phyloP scores from a whole-genome alignment of 2,797 vertebrate genomes.

The Lycodopsis pacificus region DNA sequence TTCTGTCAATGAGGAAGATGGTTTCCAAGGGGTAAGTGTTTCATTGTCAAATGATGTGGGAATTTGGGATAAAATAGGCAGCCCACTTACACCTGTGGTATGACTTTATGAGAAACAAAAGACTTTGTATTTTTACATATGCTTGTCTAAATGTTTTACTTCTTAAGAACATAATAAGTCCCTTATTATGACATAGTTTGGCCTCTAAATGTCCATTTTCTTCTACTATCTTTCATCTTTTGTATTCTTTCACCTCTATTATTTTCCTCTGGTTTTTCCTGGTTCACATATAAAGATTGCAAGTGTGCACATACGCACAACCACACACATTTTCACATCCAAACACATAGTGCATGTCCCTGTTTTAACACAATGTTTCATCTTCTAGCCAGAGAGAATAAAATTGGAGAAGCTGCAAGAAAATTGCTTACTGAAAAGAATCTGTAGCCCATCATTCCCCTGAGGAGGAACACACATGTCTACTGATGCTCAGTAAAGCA shows the following conservation, averaged over 20 bases:
- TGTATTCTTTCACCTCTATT: neutral
- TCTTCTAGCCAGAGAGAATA: slow-evolving; percentile 11
- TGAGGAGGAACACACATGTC: slow-evolving; percentile 10
- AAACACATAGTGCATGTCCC: slow-evolving; percentile 1
- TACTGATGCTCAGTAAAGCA: slow-evolving; percentile 32
- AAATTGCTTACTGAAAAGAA: slow-evolving; percentile 23
- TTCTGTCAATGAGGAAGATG: neutral
- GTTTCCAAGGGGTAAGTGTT: neutral
- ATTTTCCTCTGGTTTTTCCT: neutral
- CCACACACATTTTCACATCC: neutral
- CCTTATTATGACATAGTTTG: neutral
- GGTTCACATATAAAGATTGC: neutral
- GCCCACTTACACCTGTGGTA: neutral
- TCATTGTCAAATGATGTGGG: neutral
- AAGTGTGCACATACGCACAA: slow-evolving; percentile 7
- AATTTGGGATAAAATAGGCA: neutral
- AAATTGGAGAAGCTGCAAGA: slow-evolving; percentile 9
- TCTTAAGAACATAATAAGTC: neutral
- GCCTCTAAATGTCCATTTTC: neutral
- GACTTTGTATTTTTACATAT: neutral
- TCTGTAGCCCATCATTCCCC: slow-evolving; percentile 4
- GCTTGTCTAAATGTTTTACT: neutral
- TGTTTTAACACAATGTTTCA: slow-evolving; percentile 9
- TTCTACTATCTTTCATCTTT: neutral
- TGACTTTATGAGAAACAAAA: slow-evolving; percentile 1